Base-by-base conservation (phyloP, 2,797 vertebrate species). In the Gallinago stenura region DNA sequence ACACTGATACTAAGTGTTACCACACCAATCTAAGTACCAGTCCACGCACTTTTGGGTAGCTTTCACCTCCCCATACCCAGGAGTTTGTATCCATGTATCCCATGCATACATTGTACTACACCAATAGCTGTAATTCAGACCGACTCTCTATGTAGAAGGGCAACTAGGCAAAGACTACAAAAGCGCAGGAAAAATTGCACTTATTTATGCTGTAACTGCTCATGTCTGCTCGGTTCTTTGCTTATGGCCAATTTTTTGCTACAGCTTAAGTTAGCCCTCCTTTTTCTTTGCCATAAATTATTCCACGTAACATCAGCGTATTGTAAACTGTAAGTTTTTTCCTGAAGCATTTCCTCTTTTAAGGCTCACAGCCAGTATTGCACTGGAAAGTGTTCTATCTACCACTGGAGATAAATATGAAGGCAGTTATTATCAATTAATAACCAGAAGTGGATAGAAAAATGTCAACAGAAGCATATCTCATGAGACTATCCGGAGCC, bases 401-500 rank as follows among this genome's bases (percentile, higher is more conserved):
- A 45, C 11, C 39, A 50, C 16, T 69, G 28, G 15, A 80, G 69
- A 80, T 68, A 79, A 84, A 61, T 62, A 84, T 15, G 22, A 85
- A 88, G 39, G 25, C 37, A 64, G 16, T 35, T 30, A 45, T 48
- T 73, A 87, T 45, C 41, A 75, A 54, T 83, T 91, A 94, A 68
- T 28, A 83, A 68, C 6, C 35, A 65, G 46, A 91, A 91, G 7
- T 31, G 31, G 20, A 64, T 18, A 76, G 30, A 94, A 35, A 86
- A 69, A 76, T 54, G 30, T 50, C 73, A 86, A 70, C 15, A 69
- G 69, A 86, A 83, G 28, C 6, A 39, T 72, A 66, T 45, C 15
- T 10, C 3, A 0, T 54, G 18, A 69, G 43, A 94, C 43, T 39
- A 56, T 3, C 2, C 0, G 1, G 8, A 22, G 10, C 7, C 8